Conservation (phyloP, 2,113 vertebrate genomes). For the Rynchops niger region DNA sequence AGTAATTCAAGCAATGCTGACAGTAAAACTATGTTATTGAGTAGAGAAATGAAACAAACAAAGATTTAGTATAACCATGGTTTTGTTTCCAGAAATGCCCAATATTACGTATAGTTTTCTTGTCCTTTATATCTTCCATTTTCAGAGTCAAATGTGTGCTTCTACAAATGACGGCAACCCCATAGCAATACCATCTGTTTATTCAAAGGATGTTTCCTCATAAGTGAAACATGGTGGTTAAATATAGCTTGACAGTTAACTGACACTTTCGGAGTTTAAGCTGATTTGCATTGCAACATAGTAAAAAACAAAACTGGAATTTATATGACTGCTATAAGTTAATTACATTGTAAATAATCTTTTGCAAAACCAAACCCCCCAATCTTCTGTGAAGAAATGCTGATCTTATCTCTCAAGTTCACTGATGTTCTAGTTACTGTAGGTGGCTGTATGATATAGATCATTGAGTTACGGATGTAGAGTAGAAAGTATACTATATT, state of each 20-base stretch:
- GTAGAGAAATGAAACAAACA: neutral
- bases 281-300: neutral
- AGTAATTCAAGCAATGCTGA: neutral
- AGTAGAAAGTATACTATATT: neutral
- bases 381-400: neutral
- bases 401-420: neutral
- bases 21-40: neutral
- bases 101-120: neutral
- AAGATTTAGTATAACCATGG: neutral
- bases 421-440: neutral
- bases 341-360: neutral
- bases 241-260: constrained; percentile 37
- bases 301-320: neutral
- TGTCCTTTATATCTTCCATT: neutral
- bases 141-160: neutral
- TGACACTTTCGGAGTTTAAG: neutral
- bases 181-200: constrained; percentile 35
- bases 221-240: neutral
- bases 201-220: constrained; percentile 22
- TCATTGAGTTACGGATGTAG: neutral
- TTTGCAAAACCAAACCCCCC: neutral
- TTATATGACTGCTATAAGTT: neutral
- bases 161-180: neutral
- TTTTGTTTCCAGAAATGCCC: neutral
- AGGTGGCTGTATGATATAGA: neutral